phyloP scores from a whole-genome alignment of 2,113 vertebrate genomes.

The Trinectes maculatus region DNA sequence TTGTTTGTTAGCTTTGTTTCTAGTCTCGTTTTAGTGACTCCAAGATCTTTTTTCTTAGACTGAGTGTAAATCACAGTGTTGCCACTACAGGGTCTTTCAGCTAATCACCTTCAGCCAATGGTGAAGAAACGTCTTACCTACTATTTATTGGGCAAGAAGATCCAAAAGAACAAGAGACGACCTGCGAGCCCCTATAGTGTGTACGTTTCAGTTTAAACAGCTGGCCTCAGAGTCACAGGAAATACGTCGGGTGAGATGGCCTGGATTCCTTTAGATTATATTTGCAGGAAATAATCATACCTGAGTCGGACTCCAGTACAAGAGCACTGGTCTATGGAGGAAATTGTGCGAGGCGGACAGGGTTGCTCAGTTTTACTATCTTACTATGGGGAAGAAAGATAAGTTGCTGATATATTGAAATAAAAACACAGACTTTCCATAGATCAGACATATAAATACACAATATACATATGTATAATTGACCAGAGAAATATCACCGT shows the following conservation, averaged over 20 bases:
- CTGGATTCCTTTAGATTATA: conserved; percentile 67
- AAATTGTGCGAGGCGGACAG: conserved; percentile 49
- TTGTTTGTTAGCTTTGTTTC: conserved; percentile 24
- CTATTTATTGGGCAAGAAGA: no score
- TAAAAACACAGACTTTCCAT: no score
- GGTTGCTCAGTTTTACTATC: no score
- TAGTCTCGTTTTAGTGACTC: conserved; percentile 23
- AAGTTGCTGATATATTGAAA: no score
- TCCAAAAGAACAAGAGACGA: no score
- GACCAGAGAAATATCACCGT: background rate
- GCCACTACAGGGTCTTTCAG: background rate
- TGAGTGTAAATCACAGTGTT: no score
- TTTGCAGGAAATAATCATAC: conserved; percentile 60
- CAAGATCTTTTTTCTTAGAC: conserved; percentile 10
- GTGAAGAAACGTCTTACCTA: no score
- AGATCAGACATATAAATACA: no score
- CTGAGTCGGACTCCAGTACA: conserved; percentile 41
- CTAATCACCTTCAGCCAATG: no score
- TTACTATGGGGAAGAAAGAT: no score
- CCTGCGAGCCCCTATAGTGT: no score
- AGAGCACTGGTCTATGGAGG: conserved; percentile 50
- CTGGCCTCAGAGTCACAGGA: conserved; percentile 62
- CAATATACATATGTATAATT: no score
- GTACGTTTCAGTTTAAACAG: conserved; percentile 60
- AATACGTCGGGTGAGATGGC: conserved; percentile 64